phyloP scores from a whole-genome alignment of 1,140 invertebrate genomes.

The Dryas iulia region DNA sequence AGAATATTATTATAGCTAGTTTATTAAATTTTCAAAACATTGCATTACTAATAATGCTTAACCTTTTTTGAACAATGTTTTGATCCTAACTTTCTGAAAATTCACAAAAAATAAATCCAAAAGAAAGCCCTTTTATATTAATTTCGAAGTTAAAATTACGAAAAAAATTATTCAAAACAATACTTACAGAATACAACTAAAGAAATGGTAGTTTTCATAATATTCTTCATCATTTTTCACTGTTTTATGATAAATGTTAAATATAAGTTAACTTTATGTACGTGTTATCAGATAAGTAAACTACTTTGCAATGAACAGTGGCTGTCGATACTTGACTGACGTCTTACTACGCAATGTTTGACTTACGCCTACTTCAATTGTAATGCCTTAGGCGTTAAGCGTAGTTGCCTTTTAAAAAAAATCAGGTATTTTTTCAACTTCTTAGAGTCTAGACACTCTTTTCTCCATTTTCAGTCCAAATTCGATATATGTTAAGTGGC shows the following conservation, averaged over 20 bases:
- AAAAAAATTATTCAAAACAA: conserved; percentile 12
- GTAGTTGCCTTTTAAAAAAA: not conserved
- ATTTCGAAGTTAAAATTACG: not conserved
- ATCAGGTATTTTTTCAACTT: too few species aligned
- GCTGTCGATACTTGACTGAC: not conserved
- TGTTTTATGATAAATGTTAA: not conserved
- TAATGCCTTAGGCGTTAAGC: not conserved
- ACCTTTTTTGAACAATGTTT: too few species aligned
- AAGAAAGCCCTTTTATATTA: too few species aligned
- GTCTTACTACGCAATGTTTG: not conserved
- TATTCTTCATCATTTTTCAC: conserved; percentile 4
- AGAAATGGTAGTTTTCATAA: conserved; percentile 42
- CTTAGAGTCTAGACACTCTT: too few species aligned
- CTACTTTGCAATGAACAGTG: not conserved
- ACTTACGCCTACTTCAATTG: not conserved
- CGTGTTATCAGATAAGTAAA: not conserved
- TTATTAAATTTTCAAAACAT: too few species aligned
- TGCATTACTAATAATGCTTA: too few species aligned
- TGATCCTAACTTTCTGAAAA: too few species aligned
- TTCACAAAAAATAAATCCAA: too few species aligned
- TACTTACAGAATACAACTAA: conserved; percentile 47
- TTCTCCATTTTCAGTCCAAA: too few species aligned
- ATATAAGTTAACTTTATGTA: not conserved
- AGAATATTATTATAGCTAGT: too few species aligned
- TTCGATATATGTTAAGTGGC: too few species aligned